Percentiles rank a stretch among this genome's conserved stretches.
Evolutionary conservation across 2,888 invertebrate genomes (phyloP).

Genomic region (Agriopis aurantiaria): DNA sequence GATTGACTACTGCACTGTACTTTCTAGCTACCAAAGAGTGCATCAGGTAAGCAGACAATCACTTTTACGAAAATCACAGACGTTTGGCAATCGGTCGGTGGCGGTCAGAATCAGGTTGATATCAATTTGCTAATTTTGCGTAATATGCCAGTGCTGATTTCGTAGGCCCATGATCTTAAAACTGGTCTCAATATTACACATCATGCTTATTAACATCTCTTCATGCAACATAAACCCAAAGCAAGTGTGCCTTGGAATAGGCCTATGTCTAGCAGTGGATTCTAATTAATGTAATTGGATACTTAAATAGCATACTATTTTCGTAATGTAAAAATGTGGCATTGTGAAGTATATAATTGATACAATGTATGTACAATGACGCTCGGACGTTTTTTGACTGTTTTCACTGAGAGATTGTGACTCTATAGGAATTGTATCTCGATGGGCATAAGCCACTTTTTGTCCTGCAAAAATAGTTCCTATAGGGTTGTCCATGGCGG

Average conservation of each 20-base stretch:
- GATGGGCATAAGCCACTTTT: too few relatives aligned
- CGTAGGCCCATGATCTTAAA: constrained; percentile 10
- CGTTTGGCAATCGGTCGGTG: constrained; percentile 9
- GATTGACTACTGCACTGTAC: not conserved
- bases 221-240: not conserved
- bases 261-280: too few relatives aligned
- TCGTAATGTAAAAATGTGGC: too few relatives aligned
- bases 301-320: too few relatives aligned
- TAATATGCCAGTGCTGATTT: constrained; percentile 5
- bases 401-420: too few relatives aligned
- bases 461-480: too few relatives aligned
- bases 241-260: not conserved
- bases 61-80: constrained; percentile 17
- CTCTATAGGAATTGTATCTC: too few relatives aligned
- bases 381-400: too few relatives aligned
- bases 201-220: not conserved
- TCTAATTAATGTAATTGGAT: too few relatives aligned
- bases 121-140: constrained; percentile 9
- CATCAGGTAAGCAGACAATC: constrained; percentile 3
- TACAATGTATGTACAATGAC: too few relatives aligned
- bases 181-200: not conserved
- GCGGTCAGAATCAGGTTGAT: constrained; percentile 9
- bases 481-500: not conserved
- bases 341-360: too few relatives aligned
- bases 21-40: not conserved